These are phyloP conservation scores for Pediacus dermestoides DNA, from an alignment of 2,888 invertebrate species.

Conservation along the genomic window DNA sequence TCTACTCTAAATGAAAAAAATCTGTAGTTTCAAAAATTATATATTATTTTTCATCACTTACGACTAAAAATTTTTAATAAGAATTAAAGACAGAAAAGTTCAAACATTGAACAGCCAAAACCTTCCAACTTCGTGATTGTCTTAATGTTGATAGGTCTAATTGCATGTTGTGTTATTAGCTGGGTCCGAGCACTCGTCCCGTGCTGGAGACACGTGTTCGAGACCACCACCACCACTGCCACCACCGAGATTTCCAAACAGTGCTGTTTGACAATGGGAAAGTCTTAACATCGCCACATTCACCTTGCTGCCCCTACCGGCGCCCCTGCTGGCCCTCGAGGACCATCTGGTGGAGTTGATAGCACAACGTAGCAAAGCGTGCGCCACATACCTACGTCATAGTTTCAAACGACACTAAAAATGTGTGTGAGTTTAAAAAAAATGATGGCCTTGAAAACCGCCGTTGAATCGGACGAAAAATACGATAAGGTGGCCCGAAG, in stretches of 20 bases:
- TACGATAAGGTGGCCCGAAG: slow-evolving; percentile 41
- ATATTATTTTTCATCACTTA: too few species aligned
- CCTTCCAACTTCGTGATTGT: too few species aligned
- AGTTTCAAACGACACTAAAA: slow-evolving; percentile 57
- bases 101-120: too few species aligned
- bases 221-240: slow-evolving; percentile 79
- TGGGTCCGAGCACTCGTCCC: slow-evolving; percentile 86
- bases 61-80: too few species aligned
- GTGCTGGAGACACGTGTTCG: slow-evolving; percentile 63
- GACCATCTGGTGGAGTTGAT: slow-evolving; percentile 60
- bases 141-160: too few species aligned
- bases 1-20: too few species aligned
- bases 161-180: slow-evolving; percentile 54
- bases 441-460: slow-evolving; percentile 31
- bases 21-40: too few species aligned
- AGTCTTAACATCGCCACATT: slow-evolving; percentile 53
- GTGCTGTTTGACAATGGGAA: slow-evolving; percentile 80
- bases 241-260: slow-evolving; percentile 74
- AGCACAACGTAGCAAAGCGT: slow-evolving; percentile 59
- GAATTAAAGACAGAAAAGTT: too few species aligned
- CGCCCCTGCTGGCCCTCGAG: slow-evolving; percentile 53
- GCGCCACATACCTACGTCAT: slow-evolving; percentile 65
- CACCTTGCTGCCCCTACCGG: slow-evolving; percentile 49
- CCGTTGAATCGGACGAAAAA: slow-evolving; percentile 19
- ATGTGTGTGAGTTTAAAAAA: too few species aligned